Conservation (phyloP, 2,888 invertebrate species). For the Fabriciana adippe region DNA sequence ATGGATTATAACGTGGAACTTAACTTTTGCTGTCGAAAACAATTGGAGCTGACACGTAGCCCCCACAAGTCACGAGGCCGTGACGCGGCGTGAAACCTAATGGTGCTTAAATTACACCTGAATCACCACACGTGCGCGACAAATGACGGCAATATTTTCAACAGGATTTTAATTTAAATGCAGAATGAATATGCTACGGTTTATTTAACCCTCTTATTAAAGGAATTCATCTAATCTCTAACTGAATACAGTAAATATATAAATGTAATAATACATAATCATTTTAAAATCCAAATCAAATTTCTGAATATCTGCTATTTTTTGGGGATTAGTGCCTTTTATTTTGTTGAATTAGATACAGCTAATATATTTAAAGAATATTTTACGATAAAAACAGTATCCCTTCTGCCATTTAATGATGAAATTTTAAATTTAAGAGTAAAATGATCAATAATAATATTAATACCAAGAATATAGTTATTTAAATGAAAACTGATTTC, state of each 20-base stretch:
- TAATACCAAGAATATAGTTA: background rate
- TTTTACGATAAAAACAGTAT: no score
- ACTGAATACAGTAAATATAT: no score
- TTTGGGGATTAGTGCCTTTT: no score
- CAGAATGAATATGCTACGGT: constrained; percentile 37
- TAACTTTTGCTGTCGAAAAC: constrained; percentile 39
- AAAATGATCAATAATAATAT: background rate
- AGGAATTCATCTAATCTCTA: background rate
- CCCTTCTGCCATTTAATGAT: no score
- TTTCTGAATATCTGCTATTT: no score
- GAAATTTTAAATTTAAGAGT: no score
- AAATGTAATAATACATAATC: no score
- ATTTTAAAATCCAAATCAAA: no score
- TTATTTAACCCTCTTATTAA: constrained; percentile 1
- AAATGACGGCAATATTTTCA: constrained; percentile 65
- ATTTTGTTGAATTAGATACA: no score
- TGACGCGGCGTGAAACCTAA: constrained; percentile 44
- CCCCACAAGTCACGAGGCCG: constrained; percentile 49
- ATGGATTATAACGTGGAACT: constrained; percentile 19
- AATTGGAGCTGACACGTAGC: constrained; percentile 51
- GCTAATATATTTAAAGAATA: no score
- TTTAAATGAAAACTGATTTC: background rate
- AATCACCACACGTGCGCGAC: constrained; percentile 60
- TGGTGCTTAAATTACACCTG: constrained; percentile 62
- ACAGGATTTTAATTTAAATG: constrained; percentile 62